phyloP scores from a whole-genome alignment of 2,113 vertebrate genomes.

The Microcebus murinus region DNA sequence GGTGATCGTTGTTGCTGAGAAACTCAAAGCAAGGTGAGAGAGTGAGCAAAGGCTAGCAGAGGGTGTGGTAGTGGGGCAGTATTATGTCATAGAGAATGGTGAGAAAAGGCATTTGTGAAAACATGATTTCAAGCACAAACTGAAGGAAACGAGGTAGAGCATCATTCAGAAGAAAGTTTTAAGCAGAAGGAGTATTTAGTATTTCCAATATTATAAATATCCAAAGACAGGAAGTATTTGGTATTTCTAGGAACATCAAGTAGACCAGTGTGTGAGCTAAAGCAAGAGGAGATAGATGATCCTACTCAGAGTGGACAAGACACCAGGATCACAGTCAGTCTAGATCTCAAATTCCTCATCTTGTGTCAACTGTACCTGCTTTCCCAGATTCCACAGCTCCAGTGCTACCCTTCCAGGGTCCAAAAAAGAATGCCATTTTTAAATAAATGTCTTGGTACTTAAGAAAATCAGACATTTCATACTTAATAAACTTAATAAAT shows the following conservation, averaged over 20 bases:
- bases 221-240: neutral
- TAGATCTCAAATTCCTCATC: neutral
- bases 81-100: neutral
- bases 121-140: neutral
- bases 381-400: neutral
- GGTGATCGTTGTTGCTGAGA: neutral
- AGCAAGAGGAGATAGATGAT: neutral
- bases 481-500: neutral
- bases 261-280: neutral
- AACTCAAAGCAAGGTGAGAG: neutral
- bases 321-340: neutral
- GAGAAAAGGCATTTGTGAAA: neutral
- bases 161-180: neutral
- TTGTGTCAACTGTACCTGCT: neutral
- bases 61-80: fast-evolving
- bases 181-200: neutral
- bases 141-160: neutral
- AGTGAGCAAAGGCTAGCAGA: neutral
- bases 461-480: no score
- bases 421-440: no score
- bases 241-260: neutral
- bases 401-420: neutral
- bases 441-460: neutral
- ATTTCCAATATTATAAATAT: neutral
- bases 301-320: neutral